Evolutionary conservation across 2,797 vertebrate species (phyloP).

Genomic region (Alfaro cultratus): DNA sequence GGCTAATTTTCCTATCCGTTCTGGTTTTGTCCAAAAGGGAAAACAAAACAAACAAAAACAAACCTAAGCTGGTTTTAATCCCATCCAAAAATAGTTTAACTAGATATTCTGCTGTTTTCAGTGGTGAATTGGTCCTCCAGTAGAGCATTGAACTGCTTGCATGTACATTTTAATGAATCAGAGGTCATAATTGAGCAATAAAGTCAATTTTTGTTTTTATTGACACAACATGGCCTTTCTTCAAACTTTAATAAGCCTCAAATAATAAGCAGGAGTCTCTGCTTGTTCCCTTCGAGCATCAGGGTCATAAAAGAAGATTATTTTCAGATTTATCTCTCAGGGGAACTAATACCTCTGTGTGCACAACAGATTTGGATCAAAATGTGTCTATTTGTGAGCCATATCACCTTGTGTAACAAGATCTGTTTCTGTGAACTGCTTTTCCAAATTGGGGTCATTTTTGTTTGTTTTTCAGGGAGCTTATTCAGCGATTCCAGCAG

Average conservation of each 20-base stretch:
- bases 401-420: background rate
- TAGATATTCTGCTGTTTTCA: background rate
- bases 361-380: constrained; percentile 5
- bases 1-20: background rate
- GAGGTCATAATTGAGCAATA: background rate
- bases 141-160: too few relatives aligned
- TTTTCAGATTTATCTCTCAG: constrained; percentile 25
- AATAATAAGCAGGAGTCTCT: background rate
- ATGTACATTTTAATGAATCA: background rate
- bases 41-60: too few relatives aligned
- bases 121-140: background rate
- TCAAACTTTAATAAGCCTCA: constrained; percentile 18
- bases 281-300: background rate
- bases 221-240: background rate
- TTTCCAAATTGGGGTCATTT: constrained; percentile 18
- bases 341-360: constrained; percentile 7
- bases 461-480: constrained; percentile 76
- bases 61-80: background rate
- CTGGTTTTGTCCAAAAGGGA: background rate
- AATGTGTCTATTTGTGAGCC: background rate
- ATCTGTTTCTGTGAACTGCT: background rate
- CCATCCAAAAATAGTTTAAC: background rate
- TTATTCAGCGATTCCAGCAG: constrained; percentile 66
- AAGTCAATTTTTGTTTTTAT: constrained; percentile 1
- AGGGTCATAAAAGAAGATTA: constrained; percentile 35